Evolutionary conservation across 2,888 invertebrate species (phyloP).

Genomic region (Ischnus inquisitorius): DNA sequence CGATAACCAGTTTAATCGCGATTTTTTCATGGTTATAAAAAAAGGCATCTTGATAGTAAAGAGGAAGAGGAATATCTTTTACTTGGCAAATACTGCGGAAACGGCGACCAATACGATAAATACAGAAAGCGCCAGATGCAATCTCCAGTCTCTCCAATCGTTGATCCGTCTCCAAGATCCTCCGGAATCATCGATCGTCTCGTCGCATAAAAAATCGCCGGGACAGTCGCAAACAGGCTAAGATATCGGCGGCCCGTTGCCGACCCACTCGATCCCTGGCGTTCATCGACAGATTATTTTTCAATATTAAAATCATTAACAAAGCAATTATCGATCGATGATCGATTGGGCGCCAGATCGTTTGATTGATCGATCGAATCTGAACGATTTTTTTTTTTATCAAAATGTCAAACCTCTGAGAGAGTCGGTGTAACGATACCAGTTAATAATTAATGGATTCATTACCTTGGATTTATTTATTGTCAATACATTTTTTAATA

Average conservation of each 20-base stretch:
- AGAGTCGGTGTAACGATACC: conserved; percentile 67
- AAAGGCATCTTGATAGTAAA: not conserved
- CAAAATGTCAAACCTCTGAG: conserved; percentile 53
- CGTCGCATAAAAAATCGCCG: conserved; percentile 90
- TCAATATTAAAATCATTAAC: too few relatives aligned
- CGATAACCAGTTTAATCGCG: too few relatives aligned
- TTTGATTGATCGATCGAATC: not conserved
- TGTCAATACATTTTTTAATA: not conserved
- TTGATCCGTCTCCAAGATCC: conserved; percentile 89
- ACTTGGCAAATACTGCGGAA: conserved; percentile 90
- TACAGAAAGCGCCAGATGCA: conserved; percentile 88
- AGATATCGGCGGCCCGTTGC: conserved; percentile 90
- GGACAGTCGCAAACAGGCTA: conserved; percentile 95
- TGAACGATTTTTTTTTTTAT: not conserved
- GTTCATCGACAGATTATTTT: too few relatives aligned
- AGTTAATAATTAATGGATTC: too few relatives aligned
- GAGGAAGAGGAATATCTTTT: conserved; percentile 72
- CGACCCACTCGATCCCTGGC: conserved; percentile 91
- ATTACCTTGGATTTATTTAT: not conserved
- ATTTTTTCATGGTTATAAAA: too few relatives aligned
- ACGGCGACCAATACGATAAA: conserved; percentile 89
- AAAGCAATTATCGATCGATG: too few relatives aligned
- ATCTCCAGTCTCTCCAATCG: conserved; percentile 87
- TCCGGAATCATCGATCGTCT: conserved; percentile 90
- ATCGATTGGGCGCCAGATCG: too few relatives aligned